Base-by-base conservation (phyloP, 2,888 invertebrate genomes). In the Andrena camellia region DNA sequence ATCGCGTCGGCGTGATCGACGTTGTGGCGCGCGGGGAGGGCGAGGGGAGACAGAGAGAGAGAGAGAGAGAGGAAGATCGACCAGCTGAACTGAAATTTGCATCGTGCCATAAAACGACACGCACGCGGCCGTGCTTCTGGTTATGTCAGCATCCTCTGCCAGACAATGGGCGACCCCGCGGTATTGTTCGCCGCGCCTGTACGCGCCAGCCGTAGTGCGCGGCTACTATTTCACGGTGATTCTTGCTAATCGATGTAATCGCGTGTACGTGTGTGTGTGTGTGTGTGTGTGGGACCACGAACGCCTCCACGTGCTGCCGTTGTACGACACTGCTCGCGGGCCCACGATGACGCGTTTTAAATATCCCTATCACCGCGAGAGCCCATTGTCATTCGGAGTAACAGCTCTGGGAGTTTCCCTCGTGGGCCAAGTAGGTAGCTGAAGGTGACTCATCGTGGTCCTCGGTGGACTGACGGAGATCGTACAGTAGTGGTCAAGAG, bases 131-230 rank as follows among this genome's bases (percentile, higher is more conserved):
- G 88, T 86, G 89, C 90, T 90, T 92, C 88, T 92, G 91, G 90
- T 93, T 93, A 93, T 93, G 93, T 93, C 93, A 93, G 93, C 93
- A 93, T 93, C 93, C 93, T 93, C 92, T 90, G 89, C 29, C 88
- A 90, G 89, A 93, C 93, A 93, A 93, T 93, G 86, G 92, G 89
- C 90, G 92, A 92, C 91, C 92, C 91, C 89, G 89, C 90, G 86
- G 89, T 90, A 92, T 93, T 93, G 92, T 93, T 91, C 89, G 86
- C 82, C 82, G 86, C 85, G 85, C 89, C 85, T 88, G 75, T 88
- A 72, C 85, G 87, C 87, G 75, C 75, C 42, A 35, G 63, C 67
- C 77, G 77, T 42, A 82, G 86, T 87, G 82, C 88, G 89, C 85
- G 86, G 84, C 87, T 84, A 88, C 88, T 85, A 90, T 90, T 91